Conservation (phyloP, 2,113 vertebrate genomes). For the Eulacestoma nigropectus region DNA sequence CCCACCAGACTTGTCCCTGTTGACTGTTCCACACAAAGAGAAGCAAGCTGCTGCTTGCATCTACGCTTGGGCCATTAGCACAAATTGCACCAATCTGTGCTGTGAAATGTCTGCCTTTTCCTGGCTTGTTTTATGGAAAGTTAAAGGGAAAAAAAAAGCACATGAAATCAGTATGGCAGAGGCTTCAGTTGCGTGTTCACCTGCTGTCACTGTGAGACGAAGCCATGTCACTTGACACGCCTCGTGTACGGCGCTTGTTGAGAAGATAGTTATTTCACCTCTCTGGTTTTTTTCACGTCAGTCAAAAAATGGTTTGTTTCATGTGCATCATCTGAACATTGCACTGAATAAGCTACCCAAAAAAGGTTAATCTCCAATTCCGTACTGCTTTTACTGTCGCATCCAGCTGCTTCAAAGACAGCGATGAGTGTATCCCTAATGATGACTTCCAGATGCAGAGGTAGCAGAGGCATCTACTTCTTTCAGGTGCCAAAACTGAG, state of each 20-base stretch:
- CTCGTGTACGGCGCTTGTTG: not conserved
- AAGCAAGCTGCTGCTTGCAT: not conserved
- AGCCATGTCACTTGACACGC: not conserved
- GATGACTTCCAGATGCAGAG: not conserved
- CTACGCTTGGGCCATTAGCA: not conserved
- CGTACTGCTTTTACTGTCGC: not conserved
- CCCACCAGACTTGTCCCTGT: not conserved
- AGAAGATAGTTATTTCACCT: not conserved
- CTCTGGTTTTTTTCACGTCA: not conserved
- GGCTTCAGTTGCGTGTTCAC: not conserved
- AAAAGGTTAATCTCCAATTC: constrained; percentile 33
- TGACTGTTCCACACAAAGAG: not conserved
- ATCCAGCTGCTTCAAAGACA: constrained; percentile 4
- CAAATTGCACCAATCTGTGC: not conserved
- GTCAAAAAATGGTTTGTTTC: constrained; percentile 14
- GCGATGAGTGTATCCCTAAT: not conserved
- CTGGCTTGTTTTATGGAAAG: constrained; percentile 10
- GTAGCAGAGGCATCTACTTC: not conserved
- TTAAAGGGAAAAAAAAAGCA: not conserved
- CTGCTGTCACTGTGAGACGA: not conserved
- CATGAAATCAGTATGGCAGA: not conserved
- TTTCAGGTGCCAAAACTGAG: constrained; percentile 11
- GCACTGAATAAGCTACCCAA: not conserved
- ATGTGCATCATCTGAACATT: not conserved
- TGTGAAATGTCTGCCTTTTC: constrained; percentile 24